Conservation (phyloP, 2,113 vertebrate species). For the Blennius ocellaris region DNA sequence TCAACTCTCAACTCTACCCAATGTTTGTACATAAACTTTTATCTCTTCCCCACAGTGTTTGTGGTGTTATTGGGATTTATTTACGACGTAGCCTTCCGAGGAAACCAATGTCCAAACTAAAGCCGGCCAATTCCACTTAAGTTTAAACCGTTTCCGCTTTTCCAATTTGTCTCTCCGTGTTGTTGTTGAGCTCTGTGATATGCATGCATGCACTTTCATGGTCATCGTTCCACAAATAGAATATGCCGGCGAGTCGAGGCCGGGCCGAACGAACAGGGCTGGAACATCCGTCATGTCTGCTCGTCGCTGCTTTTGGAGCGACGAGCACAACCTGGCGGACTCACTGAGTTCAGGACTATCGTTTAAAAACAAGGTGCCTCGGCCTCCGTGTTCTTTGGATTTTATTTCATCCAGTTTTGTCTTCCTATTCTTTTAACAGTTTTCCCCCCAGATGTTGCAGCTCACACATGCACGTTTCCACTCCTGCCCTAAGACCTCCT, state of each 20-base stretch:
- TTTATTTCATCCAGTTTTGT: not conserved
- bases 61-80: too few relatives aligned
- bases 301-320: slow-evolving; percentile 13
- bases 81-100: too few relatives aligned
- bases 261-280: slow-evolving; percentile 10
- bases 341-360: slow-evolving; percentile 12
- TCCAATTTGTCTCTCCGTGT: not conserved
- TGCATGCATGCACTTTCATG: not conserved
- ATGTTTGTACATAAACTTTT: not conserved
- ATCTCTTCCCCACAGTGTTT: not conserved
- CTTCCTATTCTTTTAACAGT: not conserved
- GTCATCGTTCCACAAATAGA: slow-evolving; percentile 29
- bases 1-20: not conserved
- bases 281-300: slow-evolving; percentile 23
- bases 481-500: slow-evolving; percentile 32
- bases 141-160: not conserved
- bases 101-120: not conserved
- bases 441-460: slow-evolving; percentile 3
- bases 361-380: not conserved
- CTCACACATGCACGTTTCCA: slow-evolving; percentile 25
- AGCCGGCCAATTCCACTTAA: slow-evolving; percentile 1
- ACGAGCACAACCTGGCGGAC: not conserved
- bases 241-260: slow-evolving; percentile 7
- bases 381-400: not conserved
- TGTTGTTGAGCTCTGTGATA: not conserved